Conservation (phyloP, 2,113 vertebrate genomes). For the Dinomys branickii region DNA sequence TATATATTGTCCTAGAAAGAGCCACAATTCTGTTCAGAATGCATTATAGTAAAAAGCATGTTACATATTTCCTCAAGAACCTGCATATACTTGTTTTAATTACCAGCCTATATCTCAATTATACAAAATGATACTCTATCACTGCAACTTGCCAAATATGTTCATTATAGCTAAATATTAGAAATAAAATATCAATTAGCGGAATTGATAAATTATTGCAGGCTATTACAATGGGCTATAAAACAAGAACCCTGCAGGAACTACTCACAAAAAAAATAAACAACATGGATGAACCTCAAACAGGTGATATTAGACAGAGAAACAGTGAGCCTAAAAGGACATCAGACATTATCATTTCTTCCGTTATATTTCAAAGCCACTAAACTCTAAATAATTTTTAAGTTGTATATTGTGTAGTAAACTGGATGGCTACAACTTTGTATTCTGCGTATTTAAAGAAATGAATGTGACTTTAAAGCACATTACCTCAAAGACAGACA, state of each 20-base stretch:
- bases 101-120: neutral
- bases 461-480: neutral
- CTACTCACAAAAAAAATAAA: neutral
- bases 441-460: neutral
- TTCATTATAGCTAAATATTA: neutral
- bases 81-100: neutral
- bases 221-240: neutral
- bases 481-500: neutral
- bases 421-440: neutral
- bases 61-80: neutral
- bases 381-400: neutral
- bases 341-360: neutral
- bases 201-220: neutral
- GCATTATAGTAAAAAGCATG: neutral
- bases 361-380: neutral
- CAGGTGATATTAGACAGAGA: neutral
- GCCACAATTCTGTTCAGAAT: neutral
- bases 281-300: neutral
- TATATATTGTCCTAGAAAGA: neutral
- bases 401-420: neutral
- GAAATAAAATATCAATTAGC: neutral
- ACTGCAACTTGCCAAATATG: neutral
- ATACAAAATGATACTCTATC: neutral
- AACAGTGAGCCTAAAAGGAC: no score
- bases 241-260: neutral